Evolutionary conservation across 2,113 vertebrate species (phyloP), one percentile per base, ranked within the genome.

Genomic region (Solenodon paradoxus): DNA sequence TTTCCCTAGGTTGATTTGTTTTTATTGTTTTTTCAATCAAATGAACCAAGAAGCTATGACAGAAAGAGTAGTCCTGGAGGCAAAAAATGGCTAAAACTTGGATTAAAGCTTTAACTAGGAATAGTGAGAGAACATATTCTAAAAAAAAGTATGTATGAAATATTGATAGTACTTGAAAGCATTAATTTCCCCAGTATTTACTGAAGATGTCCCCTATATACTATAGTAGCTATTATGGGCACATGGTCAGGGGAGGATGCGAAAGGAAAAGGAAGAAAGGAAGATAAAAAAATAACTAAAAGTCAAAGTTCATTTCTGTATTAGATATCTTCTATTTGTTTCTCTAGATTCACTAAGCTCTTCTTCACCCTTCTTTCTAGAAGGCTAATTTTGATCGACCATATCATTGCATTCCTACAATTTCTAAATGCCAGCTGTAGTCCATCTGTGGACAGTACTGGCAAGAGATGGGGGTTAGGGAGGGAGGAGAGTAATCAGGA

Each of bases 11-110:
- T 82, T 79, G 5, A 78, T 72, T 92, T 69, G n/a, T 19, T 84
- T n/a, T 77, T 83, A 26, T 16, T 87, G 80, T 55, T 35, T 81
- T 89, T 59, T 78, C 9, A n/a, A 49, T 69, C 72, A 28, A 75
- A 87, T 93, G 49, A 69, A 75, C 71, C 69, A 79, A 47, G 40
- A 90, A 94, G 64, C 38, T 7, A 38, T 53, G 19, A 74, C 11
- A 3, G 24, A 88, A 79, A 17, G 2, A 64, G 17, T 40, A 77
- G 24, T 75, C 6, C 11, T 59, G 30, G 55, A 94, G 7, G 9
- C 53, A 80, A 86, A 15, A 45, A 55, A 53, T 30, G 19, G 24
- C 49, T 51, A 69, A 83, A 26, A 32, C 32, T 59, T 75, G 79
- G n/a, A 47, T 69, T 87, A 88, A 85, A 28, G 7, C 28, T 89